Base-by-base conservation (phyloP, 2,797 vertebrate genomes). In the Centroberyx gerrardi region DNA sequence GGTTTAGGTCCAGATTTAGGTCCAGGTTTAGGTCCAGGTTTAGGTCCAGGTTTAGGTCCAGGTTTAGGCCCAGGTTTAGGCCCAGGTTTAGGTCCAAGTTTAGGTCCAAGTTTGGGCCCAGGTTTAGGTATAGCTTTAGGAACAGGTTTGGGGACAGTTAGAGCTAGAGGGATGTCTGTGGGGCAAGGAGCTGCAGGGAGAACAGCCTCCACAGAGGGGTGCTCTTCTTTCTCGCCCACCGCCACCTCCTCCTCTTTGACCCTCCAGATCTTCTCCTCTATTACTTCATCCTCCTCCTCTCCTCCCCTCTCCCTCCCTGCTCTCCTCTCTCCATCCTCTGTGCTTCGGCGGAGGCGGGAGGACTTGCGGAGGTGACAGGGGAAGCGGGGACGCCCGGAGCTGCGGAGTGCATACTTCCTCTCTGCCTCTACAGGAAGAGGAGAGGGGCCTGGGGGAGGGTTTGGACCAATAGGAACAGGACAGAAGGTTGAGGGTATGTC, bases 341-440 rank as follows among this genome's bases (percentile, higher is more conserved):
- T 81, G 65, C 87, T 90, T 60, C 95, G 92, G 27, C 95, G 95
- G n/a, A 96, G 90, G 60, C 95, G 94, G 27, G 94, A 95, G 27
- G 95, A 96, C 87, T 96, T 96, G 87, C 98, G 96, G 85, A 98
- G 95, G 80, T 98, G 96, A 87, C 97, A 97, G 56, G 97, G 95
- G 76, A 98, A 98, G 84, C 98, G 97, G 87, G 97, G 97, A 80
- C 97, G 97, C 65, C 98, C 97, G 17, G 97, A 97, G 91, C 97
- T 97, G 80, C 98, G 95, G 76, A 99, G 95, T 54, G 97, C 97
- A 15, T 98, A 98, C 90, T 99, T 99, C 88, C 97, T 96, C 90
- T 97, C 97, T 71, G 95, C 95, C 81, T 98, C 97, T 0, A 93
- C 83, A 59, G 92, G 90, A 56, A 88, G 87, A 89, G 90, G 80